Percentiles rank a stretch among this genome's conserved stretches.
Conservation (phyloP, 2,888 invertebrate genomes). For the Meloe dianella region DNA sequence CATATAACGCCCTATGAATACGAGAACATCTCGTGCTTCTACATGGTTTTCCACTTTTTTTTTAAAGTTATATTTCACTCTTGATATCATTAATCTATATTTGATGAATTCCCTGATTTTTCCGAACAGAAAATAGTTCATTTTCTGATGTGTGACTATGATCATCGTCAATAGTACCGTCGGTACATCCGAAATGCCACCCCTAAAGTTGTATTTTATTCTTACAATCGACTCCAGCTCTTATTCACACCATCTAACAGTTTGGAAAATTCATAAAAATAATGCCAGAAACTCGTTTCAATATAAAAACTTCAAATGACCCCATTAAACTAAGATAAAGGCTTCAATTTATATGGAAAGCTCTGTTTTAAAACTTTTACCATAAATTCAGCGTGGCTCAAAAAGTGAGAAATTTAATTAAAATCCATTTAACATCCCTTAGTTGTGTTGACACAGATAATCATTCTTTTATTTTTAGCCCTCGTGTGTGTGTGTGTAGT, state of each 20-base stretch:
- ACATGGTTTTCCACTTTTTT: slow-evolving; percentile 53
- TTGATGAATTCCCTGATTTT: neutral
- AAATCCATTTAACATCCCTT: slow-evolving; percentile 33
- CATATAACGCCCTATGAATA: slow-evolving; percentile 56
- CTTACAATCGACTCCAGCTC: no score
- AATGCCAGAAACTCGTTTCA: neutral
- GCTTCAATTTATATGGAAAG: slow-evolving; percentile 53
- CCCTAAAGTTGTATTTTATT: no score
- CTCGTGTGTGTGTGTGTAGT: no score
- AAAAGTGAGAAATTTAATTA: slow-evolving; percentile 40
- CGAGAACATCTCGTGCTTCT: slow-evolving; percentile 47
- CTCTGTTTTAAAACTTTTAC: slow-evolving; percentile 49
- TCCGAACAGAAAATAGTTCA: neutral
- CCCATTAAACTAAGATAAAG: slow-evolving; percentile 53
- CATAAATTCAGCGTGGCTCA: slow-evolving; percentile 37
- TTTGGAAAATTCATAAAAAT: neutral
- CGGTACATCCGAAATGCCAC: no score
- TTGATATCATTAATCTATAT: neutral
- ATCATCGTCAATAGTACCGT: neutral
- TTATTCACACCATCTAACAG: no score
- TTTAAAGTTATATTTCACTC: slow-evolving; percentile 42
- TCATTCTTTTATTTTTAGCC: neutral
- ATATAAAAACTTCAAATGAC: slow-evolving; percentile 49
- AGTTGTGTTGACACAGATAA: no score
- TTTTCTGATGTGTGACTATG: no score